Conservation (phyloP, 1,140 invertebrate genomes). For the Choristoneura fumiferana region DNA sequence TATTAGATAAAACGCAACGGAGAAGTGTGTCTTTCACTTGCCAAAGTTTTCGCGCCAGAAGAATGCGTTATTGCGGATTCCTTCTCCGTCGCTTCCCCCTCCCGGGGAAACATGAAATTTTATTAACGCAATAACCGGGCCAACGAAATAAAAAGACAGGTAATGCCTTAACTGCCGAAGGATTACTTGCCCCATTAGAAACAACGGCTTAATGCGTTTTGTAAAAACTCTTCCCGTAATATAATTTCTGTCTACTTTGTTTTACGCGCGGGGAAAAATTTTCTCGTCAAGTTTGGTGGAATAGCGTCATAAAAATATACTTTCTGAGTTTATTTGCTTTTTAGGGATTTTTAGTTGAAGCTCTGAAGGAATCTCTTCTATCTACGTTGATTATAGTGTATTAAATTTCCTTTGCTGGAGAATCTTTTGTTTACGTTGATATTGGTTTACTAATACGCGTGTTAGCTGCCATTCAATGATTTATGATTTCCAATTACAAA, state of each 20-base stretch:
- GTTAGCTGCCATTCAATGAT: too few relatives aligned
- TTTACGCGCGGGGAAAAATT: background rate
- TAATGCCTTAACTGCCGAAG: slow-evolving; percentile 8
- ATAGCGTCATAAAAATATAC: background rate
- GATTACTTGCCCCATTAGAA: slow-evolving; percentile 9
- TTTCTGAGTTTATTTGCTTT: background rate
- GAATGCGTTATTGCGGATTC: too few relatives aligned
- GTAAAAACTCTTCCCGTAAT: background rate
- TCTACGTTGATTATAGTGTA: too few relatives aligned
- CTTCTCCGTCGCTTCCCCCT: too few relatives aligned
- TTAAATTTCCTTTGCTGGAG: too few relatives aligned
- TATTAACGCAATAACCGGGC: background rate
- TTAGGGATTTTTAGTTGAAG: background rate
- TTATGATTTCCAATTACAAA: too few relatives aligned
- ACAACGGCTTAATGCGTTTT: slow-evolving; percentile 2
- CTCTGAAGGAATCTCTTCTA: too few relatives aligned
- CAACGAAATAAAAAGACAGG: slow-evolving; percentile 1
- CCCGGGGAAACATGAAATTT: slow-evolving; percentile 2
- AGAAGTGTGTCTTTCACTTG: too few relatives aligned
- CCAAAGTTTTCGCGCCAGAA: too few relatives aligned
- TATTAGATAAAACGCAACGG: too few relatives aligned
- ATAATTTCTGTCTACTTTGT: background rate
- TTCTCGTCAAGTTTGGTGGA: background rate
- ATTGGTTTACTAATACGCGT: too few relatives aligned
- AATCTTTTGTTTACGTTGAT: too few relatives aligned